Evolutionary conservation across 2,113 vertebrate species (phyloP).

Genomic region (Mormoops blainvillei): DNA sequence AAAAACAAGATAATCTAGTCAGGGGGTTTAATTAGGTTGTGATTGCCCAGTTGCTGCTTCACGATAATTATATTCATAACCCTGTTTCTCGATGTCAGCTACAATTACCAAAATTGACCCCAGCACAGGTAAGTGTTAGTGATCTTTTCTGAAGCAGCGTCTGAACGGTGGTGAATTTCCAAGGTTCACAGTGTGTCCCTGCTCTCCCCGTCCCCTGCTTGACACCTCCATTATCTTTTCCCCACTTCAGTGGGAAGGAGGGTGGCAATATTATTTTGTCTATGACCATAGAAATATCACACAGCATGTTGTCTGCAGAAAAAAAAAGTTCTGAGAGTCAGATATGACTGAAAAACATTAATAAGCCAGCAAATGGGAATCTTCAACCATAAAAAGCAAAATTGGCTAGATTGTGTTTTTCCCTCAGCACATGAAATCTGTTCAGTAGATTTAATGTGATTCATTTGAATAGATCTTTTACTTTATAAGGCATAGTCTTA

Average conservation of each 20-base stretch:
- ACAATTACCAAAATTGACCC: slow-evolving; percentile 64
- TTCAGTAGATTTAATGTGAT: neutral
- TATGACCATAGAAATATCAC: slow-evolving; percentile 19
- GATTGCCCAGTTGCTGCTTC: slow-evolving; percentile 73
- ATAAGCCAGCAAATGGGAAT: slow-evolving; percentile 4
- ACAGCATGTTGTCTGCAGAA: neutral
- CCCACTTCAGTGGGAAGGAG: neutral
- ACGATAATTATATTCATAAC: slow-evolving; percentile 73
- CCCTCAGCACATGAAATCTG: neutral
- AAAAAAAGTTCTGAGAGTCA: slow-evolving; percentile 36
- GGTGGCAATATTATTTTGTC: slow-evolving; percentile 67
- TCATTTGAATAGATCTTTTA: slow-evolving; percentile 17
- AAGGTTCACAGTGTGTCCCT: neutral
- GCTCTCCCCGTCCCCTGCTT: slow-evolving; percentile 51
- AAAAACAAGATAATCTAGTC: slow-evolving; percentile 74
- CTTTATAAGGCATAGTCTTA: slow-evolving; percentile 16
- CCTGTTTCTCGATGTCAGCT: slow-evolving; percentile 60
- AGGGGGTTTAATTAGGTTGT: slow-evolving; percentile 76
- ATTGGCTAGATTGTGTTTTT: neutral
- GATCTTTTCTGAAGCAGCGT: slow-evolving; percentile 45
- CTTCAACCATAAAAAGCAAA: slow-evolving; percentile 14
- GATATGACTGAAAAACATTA: neutral
- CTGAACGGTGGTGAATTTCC: slow-evolving; percentile 43
- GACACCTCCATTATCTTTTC: slow-evolving; percentile 49
- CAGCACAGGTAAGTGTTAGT: slow-evolving; percentile 46